Evolutionary conservation across 1,140 invertebrate genomes (phyloP), one percentile per base, ranked within the genome.

Genomic region (Papilio aristodemus): DNA sequence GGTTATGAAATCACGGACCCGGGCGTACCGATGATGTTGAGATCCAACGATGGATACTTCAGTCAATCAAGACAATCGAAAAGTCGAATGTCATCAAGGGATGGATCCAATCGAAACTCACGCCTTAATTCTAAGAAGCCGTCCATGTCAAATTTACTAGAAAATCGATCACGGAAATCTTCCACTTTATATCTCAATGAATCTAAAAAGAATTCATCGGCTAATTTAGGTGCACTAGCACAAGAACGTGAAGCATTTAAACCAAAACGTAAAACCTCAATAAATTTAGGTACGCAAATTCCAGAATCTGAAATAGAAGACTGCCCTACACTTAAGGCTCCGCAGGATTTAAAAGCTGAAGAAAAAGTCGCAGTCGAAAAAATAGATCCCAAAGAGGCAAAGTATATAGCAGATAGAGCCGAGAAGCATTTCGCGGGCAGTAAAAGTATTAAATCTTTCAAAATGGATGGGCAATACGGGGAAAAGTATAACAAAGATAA

Each of bases 1-100:
- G 94, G 94, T 50, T 94, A 94, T 78, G 94, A 95, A 89, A 94
- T 95, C 41, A 93, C 93, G 14, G 93, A 93, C 71, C 93, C 94
- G 4, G 94, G 93, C 67, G 91, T 93, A 5, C 93, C 94, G 2
- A 95, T 95, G 94, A 92, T 95, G 89, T 89, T 94, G 14, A 81
- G 90, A 60, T 92, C 93, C 4, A 95, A 95, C 73, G 94, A 95
- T 75, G 94, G 94, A 9, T 95, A 93, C 90, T 95, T 92, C 62
- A 91, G 86, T 69, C 82, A 88, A 39, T 89, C 87, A 13, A 87
- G 87, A 27, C 87, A 90, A 72, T 93, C 88, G 54, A 90, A 78
- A 82, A 92, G 80, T 77, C 90, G 91, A 68, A 36, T 92, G 22
- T 90, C 87, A 46, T 93, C 77, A 69, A 91, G 75, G 81, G 90